phyloP scores from a whole-genome alignment of 2,797 vertebrate species.

The Rhinoraja longicauda region DNA sequence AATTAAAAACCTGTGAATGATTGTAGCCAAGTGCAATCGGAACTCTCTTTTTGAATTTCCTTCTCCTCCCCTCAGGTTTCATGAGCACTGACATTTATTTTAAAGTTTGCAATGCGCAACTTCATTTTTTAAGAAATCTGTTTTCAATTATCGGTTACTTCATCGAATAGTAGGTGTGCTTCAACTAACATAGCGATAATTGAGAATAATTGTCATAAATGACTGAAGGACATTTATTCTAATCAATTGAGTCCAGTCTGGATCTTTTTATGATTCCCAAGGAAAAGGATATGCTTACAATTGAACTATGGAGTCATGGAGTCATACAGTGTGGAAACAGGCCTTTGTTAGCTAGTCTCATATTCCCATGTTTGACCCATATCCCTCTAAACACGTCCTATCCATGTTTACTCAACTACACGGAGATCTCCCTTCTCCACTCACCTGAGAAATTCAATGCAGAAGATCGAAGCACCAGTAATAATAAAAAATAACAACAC shows the following conservation, averaged over 20 bases:
- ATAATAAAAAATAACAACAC: not conserved
- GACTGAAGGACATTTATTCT: not conserved
- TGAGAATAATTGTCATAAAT: not conserved
- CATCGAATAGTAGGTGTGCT: not conserved
- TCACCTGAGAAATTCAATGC: not conserved
- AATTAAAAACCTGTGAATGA: constrained; percentile 18
- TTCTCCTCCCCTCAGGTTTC: not conserved
- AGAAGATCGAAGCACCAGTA: not conserved
- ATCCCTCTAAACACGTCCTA: too few relatives aligned
- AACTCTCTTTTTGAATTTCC: too few relatives aligned
- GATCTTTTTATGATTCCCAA: not conserved
- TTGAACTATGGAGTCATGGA: too few relatives aligned
- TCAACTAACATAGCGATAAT: not conserved
- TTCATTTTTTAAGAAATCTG: not conserved
- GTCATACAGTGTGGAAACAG: too few relatives aligned
- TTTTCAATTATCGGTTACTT: not conserved
- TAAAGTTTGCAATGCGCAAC: not conserved
- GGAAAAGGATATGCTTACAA: not conserved
- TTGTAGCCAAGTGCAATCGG: not conserved
- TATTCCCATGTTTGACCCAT: too few relatives aligned
- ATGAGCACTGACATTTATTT: not conserved
- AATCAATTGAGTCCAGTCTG: not conserved
- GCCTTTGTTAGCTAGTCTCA: too few relatives aligned
- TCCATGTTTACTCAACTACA: too few relatives aligned
- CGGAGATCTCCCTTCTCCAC: not conserved